A percentile compares a stretch with the other conserved stretches of the same genome.
phyloP scores from a whole-genome alignment of 2,888 invertebrate species.

The Scaptomyza flava region DNA sequence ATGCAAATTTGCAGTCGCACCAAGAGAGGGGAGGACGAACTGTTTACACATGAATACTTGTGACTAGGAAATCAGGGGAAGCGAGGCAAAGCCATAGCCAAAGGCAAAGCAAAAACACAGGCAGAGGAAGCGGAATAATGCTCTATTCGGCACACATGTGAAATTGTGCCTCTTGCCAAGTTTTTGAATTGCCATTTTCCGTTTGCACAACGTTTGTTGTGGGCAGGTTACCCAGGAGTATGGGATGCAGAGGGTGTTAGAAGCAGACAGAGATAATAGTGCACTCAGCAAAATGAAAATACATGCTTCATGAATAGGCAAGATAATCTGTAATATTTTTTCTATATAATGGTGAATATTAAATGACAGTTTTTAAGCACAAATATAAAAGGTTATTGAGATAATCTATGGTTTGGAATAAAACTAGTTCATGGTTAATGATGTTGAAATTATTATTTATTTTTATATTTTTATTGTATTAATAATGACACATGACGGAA shows the following conservation, averaged over 20 bases:
- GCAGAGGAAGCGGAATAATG: constrained; percentile 11
- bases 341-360: too few relatives aligned
- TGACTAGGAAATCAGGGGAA: constrained; percentile 43
- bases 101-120: constrained; percentile 3
- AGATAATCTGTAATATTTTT: neutral
- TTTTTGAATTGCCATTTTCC: constrained; percentile 68
- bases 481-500: too few relatives aligned
- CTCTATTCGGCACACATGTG: constrained; percentile 53
- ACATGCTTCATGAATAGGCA: neutral
- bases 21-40: constrained; percentile 40
- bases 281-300: constrained; percentile 31
- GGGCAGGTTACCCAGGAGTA: constrained; percentile 20
- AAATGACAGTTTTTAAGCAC: neutral
- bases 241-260: neutral
- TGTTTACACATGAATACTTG: constrained; percentile 74
- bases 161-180: constrained; percentile 65
- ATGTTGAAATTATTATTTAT: too few relatives aligned
- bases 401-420: neutral
- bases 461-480: too few relatives aligned
- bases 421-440: neutral
- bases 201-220: constrained; percentile 54
- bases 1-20: constrained; percentile 67
- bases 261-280: constrained; percentile 8
- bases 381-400: neutral
- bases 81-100: neutral